These are phyloP conservation scores for Corythoichthys intestinalis DNA, from an alignment of 2,113 vertebrate species.

Conservation along the genomic window DNA sequence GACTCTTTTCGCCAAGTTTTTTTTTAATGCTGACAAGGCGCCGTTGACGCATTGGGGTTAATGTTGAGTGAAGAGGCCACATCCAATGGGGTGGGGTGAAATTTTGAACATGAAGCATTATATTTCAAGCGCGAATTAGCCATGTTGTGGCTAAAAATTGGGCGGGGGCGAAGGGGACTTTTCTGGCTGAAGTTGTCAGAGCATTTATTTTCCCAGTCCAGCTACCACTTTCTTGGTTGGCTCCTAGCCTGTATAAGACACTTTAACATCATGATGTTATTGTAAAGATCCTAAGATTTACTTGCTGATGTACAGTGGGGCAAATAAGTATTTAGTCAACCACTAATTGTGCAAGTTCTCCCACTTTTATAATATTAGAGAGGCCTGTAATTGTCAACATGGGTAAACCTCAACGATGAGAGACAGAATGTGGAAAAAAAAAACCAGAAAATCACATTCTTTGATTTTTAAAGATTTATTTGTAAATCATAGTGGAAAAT, in stretches of 20 bases:
- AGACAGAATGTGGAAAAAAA: too few relatives aligned
- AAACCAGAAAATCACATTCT: too few relatives aligned
- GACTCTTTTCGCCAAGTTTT: background rate
- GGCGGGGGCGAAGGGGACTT: background rate
- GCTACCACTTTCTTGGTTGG: background rate
- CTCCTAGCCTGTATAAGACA: background rate
- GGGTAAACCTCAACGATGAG: too few relatives aligned
- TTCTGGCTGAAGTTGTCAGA: slow-evolving; percentile 11
- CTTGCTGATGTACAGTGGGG: slow-evolving; percentile 1
- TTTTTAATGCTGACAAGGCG: background rate
- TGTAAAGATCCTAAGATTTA: slow-evolving; percentile 12
- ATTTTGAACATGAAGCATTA: background rate
- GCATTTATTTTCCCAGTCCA: slow-evolving; percentile 53
- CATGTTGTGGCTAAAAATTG: background rate
- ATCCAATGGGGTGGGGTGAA: background rate
- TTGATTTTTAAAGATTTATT: too few relatives aligned
- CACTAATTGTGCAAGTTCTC: too few relatives aligned
- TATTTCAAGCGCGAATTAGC: background rate
- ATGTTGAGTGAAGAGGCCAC: background rate
- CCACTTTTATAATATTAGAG: too few relatives aligned
- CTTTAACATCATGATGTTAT: slow-evolving; percentile 13
- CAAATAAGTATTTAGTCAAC: too few relatives aligned
- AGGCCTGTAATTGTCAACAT: too few relatives aligned
- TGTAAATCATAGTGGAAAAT: too few relatives aligned
- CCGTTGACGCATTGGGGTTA: background rate